These are phyloP conservation scores for Dermatophagoides farinae DNA, from an alignment of 1,140 invertebrate species.

Conservation along the genomic window DNA sequence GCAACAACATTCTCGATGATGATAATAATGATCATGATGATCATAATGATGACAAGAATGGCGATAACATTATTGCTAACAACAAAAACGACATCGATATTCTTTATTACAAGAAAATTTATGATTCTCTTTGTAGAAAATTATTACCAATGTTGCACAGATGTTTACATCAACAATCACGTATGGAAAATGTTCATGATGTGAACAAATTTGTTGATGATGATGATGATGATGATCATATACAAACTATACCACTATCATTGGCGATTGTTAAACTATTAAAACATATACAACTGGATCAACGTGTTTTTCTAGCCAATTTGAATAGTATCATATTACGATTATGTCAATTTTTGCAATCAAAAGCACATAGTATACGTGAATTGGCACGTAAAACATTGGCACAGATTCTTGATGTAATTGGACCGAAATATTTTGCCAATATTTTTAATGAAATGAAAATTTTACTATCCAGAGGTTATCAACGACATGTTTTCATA, in stretches of 20 bases:
- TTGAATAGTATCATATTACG: slow-evolving; percentile 32
- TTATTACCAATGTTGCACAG: slow-evolving; percentile 41
- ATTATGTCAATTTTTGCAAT: slow-evolving; percentile 36
- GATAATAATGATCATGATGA: slow-evolving; percentile 23
- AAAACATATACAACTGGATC: slow-evolving; percentile 52
- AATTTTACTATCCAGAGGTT: slow-evolving; percentile 58
- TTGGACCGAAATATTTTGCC: slow-evolving; percentile 60
- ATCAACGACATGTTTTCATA: slow-evolving; percentile 75
- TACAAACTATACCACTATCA: slow-evolving; percentile 70
- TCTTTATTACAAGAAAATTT: slow-evolving; percentile 45
- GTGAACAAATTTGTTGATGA: slow-evolving; percentile 4
- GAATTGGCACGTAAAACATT: slow-evolving; percentile 63
- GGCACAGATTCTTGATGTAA: slow-evolving; percentile 59
- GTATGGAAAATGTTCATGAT: slow-evolving; percentile 14
- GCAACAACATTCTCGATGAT: slow-evolving; percentile 11
- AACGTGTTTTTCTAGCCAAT: slow-evolving; percentile 44
- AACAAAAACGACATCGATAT: slow-evolving; percentile 20
- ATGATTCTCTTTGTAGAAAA: slow-evolving; percentile 37
- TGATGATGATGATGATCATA: slow-evolving; percentile 51
- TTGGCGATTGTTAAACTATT: slow-evolving; percentile 75
- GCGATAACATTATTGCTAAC: too few relatives aligned
- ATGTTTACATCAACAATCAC: slow-evolving; percentile 29
- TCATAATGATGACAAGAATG: slow-evolving; percentile 14
- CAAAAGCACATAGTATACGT: slow-evolving; percentile 64
- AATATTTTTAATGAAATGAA: slow-evolving; percentile 58